Evolutionary conservation across 2,888 invertebrate genomes (phyloP), one percentile per base, ranked within the genome.

Genomic region (Sesia bembeciformis): DNA sequence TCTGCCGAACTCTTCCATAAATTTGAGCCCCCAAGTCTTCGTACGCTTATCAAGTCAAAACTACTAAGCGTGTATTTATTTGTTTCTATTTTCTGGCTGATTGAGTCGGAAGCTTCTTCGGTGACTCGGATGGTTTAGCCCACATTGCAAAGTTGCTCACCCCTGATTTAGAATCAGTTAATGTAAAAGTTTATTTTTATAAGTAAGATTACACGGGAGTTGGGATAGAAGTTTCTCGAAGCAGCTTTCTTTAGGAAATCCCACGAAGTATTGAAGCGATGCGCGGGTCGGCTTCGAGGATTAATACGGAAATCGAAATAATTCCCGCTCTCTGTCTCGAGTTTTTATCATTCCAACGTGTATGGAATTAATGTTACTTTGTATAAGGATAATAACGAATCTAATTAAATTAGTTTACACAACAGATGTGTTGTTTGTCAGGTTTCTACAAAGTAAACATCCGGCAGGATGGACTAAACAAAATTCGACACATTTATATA

Each of bases 151-250:
- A 83, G 71, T 84, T 83, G 65, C 65, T 72, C 77, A 68, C 73
- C 75, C 78, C 81, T 84, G 83, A 88, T 87, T 86, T 87, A 76
- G 85, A 87, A 87, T 87, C 89, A 84, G 89, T 88, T 90, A 90
- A 90, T 90, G 90, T 76, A 89, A 88, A 90, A 90, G 90, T 90
- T 90, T 90, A 90, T 90, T 90, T 90, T 90, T 90, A 89, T 90
- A 90, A 90, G 90, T 90, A 84, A 90, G 90, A 90, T 90, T 90
- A 90, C 85, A 85, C 81, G 77, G 72, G 81, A 82, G 81, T 83
- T 84, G 64, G 76, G 77, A 77, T 79, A 74, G 76, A 86, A 89
- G 76, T 87, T 87, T 78, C 74, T 70, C 70, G 72, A 74, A 83
- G 81, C 81, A 76, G 84, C 82, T 84, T 87, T 86, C 84, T 84